Evolutionary conservation across 2,888 invertebrate genomes (phyloP).

Genomic region (Rotaria magnacalcarata): DNA sequence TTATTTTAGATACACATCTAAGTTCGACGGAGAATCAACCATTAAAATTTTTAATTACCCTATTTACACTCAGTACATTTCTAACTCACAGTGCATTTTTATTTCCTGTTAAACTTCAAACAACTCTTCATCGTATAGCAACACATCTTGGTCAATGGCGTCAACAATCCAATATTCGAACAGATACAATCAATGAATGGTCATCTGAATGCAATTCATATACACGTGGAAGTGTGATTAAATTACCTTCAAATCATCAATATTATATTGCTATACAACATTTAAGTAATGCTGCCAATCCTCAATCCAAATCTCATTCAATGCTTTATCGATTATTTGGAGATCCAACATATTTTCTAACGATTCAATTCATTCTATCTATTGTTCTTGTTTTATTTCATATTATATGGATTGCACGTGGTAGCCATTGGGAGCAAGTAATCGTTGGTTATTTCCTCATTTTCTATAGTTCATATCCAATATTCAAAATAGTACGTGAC

Average conservation of each 20-base stretch:
- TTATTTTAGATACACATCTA: not conserved
- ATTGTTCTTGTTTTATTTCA: not conserved
- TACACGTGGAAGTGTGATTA: not conserved
- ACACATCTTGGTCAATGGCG: conserved; percentile 33
- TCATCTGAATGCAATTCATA: conserved; percentile 14
- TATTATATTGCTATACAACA: not conserved
- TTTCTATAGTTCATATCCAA: not conserved
- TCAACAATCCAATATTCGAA: not conserved
- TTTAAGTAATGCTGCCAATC: conserved; percentile 9
- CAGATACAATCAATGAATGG: not conserved
- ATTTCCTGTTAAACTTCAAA: conserved; percentile 33
- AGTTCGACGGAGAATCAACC: not conserved
- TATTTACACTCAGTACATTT: not conserved
- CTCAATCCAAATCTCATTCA: not conserved
- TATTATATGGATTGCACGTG: not conserved
- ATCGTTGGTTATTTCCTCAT: not conserved
- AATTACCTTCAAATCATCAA: not conserved
- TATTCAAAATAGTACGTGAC: conserved; percentile 14
- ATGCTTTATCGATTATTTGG: not conserved
- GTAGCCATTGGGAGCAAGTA: not conserved
- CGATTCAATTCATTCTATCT: not conserved
- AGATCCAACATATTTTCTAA: not conserved
- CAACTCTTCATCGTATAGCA: conserved; percentile 8
- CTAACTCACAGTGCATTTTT: not conserved
- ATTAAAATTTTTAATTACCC: not conserved